These are phyloP conservation scores for Nestor notabilis DNA, from an alignment of 2,113 vertebrate species.

Conservation along the genomic window DNA sequence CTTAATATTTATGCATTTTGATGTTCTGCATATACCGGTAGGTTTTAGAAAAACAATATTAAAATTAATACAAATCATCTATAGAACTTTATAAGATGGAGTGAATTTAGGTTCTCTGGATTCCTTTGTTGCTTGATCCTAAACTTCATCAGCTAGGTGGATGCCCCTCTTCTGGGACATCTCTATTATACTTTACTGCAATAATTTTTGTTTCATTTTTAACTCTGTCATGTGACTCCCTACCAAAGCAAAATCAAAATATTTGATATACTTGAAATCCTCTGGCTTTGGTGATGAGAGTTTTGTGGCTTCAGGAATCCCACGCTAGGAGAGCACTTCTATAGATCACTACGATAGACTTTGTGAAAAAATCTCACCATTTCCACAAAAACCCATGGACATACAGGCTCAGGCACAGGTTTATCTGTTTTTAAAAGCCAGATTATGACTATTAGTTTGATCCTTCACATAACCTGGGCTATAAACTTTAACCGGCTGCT, in stretches of 20 bases:
- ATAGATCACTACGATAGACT: background rate
- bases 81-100: background rate
- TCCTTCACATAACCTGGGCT: background rate
- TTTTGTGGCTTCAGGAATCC: background rate
- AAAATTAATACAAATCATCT: background rate
- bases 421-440: background rate
- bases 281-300: background rate
- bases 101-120: background rate
- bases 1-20: background rate
- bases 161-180: background rate
- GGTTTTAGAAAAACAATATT: background rate
- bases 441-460: background rate
- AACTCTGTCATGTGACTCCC: background rate
- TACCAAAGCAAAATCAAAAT: background rate
- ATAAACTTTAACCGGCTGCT: background rate
- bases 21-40: background rate
- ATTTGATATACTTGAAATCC: background rate
- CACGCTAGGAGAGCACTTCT: accelerated
- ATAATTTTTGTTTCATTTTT: background rate
- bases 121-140: background rate
- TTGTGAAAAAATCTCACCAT: background rate
- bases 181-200: background rate
- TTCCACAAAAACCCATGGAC: background rate
- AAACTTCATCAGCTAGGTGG: background rate
- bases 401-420: accelerated